Conservation (phyloP, 1,140 invertebrate genomes). For the Trichomalopsis sarcophagae region DNA sequence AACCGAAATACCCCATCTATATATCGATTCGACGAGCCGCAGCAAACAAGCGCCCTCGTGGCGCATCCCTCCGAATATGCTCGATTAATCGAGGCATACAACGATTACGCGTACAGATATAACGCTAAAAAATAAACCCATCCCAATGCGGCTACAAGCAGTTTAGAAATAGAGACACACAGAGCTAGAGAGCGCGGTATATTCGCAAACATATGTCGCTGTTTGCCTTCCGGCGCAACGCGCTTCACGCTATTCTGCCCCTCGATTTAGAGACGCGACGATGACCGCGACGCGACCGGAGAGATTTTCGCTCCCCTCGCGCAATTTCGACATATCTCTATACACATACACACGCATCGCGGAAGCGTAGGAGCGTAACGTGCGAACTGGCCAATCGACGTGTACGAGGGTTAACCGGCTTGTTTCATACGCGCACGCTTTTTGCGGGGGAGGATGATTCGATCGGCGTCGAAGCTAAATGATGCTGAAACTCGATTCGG, state of each 20-base stretch:
- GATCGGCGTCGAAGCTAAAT: no score
- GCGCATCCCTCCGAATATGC: background rate
- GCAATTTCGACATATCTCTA: no score
- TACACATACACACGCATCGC: background rate
- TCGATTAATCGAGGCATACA: background rate
- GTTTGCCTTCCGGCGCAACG: slow-evolving; percentile 69
- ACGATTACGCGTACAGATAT: background rate
- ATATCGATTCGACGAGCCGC: background rate
- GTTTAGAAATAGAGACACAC: slow-evolving; percentile 6
- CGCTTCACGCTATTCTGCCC: slow-evolving; percentile 68
- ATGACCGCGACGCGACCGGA: background rate
- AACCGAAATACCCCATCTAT: background rate
- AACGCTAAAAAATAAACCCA: background rate
- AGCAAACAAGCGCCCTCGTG: background rate
- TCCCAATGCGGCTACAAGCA: background rate
- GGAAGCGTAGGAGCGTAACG: background rate
- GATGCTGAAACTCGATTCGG: no score
- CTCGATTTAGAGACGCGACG: background rate
- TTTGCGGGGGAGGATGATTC: no score
- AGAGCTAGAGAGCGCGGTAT: background rate
- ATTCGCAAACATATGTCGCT: slow-evolving; percentile 69
- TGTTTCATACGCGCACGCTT: no score
- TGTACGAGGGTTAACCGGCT: no score
- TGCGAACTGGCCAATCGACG: slow-evolving; percentile 48
- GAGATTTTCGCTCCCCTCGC: background rate